Percentiles rank a stretch among this genome's conserved stretches.
Evolutionary conservation across 2,888 invertebrate species (phyloP).

Genomic region (Nymphalis c-album): DNA sequence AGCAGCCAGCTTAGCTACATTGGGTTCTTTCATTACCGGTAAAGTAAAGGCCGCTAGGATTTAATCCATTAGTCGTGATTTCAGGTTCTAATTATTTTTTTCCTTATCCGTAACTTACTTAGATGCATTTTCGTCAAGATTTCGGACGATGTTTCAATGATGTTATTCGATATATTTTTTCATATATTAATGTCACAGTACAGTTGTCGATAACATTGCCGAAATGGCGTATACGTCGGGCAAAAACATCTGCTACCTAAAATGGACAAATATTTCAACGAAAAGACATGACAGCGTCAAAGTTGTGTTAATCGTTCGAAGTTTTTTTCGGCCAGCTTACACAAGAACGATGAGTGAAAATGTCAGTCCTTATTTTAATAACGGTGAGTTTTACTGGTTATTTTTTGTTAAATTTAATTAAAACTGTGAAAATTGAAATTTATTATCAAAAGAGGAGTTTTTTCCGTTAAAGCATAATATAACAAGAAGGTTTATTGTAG

Average conservation of each 20-base stretch:
- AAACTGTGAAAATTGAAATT: slow-evolving; percentile 21
- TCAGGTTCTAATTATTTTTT: too few relatives aligned
- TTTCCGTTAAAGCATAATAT: background rate
- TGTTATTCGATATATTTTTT: too few relatives aligned
- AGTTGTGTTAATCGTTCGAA: slow-evolving; percentile 12
- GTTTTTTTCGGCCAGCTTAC: background rate
- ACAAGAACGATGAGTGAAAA: background rate
- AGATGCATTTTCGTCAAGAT: too few relatives aligned
- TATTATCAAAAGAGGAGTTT: slow-evolving; percentile 10
- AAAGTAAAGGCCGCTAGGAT: too few relatives aligned
- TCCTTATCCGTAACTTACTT: too few relatives aligned
- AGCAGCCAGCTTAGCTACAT: too few relatives aligned
- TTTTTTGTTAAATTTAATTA: slow-evolving; percentile 16
- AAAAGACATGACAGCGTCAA: slow-evolving; percentile 6
- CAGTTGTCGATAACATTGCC: slow-evolving; percentile 10
- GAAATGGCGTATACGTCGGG: slow-evolving; percentile 2
- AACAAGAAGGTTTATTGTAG: too few relatives aligned
- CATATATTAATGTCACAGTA: background rate
- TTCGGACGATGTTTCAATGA: too few relatives aligned
- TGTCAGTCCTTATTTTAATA: background rate
- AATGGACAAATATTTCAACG: slow-evolving; percentile 10
- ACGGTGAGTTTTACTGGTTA: background rate
- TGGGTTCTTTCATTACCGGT: too few relatives aligned
- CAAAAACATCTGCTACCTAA: slow-evolving; percentile 25
- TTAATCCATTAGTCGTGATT: too few relatives aligned